A percentile compares a stretch with the other conserved stretches of the same genome.
Conservation (phyloP, 2,888 invertebrate genomes). For the Tinea semifulvella region DNA sequence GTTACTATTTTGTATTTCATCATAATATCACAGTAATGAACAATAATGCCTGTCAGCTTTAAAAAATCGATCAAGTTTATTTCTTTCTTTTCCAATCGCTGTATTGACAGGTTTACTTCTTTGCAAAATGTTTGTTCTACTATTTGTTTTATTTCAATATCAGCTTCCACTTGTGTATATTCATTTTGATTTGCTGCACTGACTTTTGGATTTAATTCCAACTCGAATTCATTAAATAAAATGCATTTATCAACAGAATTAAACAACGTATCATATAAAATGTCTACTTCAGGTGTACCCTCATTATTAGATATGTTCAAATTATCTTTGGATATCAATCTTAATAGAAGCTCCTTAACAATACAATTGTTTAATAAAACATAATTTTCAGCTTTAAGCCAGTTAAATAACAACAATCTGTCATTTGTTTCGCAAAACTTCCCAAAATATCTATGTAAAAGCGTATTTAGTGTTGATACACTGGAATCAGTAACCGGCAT, state of each 20-base stretch:
- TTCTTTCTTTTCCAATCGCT: slow-evolving; percentile 24
- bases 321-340: slow-evolving; percentile 42
- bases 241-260: slow-evolving; percentile 37
- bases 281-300: not conserved
- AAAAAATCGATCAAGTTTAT: slow-evolving; percentile 27
- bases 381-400: slow-evolving; percentile 35
- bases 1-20: slow-evolving; percentile 29
- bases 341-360: slow-evolving; percentile 33
- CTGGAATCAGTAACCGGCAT: slow-evolving; percentile 44
- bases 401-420: slow-evolving; percentile 35
- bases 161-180: not conserved
- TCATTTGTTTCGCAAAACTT: slow-evolving; percentile 36
- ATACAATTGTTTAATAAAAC: slow-evolving; percentile 23
- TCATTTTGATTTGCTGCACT: not conserved
- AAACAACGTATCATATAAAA: slow-evolving; percentile 35
- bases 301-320: slow-evolving; percentile 20
- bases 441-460: slow-evolving; percentile 41
- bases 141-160: not conserved
- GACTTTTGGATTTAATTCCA: slow-evolving; percentile 20
- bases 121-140: not conserved
- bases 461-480: slow-evolving; percentile 34
- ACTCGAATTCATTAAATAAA: slow-evolving; percentile 46
- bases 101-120: slow-evolving; percentile 9
- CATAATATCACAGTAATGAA: slow-evolving; percentile 33
- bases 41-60: slow-evolving; percentile 27